Evolutionary conservation across 2,888 invertebrate genomes (phyloP), one percentile per base, ranked within the genome.

Genomic region (Endomychus coccineus): DNA sequence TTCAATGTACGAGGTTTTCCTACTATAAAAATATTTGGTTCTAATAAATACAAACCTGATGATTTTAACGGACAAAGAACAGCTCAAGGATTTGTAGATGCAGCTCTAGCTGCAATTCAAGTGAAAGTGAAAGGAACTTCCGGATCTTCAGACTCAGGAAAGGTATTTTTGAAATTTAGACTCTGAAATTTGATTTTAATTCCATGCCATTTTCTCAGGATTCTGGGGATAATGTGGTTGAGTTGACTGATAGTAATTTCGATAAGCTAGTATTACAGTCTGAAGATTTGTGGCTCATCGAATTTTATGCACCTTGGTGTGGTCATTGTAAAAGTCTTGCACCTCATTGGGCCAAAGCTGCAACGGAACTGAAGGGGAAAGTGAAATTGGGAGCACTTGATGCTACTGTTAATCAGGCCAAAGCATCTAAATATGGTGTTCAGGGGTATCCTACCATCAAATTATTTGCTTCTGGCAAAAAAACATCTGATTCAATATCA

Each of bases 291-390:
- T 97, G 96, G 95, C 68, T 98, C 50, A 92, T 99, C 2, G 96
- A 97, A 68, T 97, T 98, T 74, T 97, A 80, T 67, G 97, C 97
- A 4, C 90, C 90, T 0, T 94, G 94, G 87, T 95, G 94, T 64
- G 92, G 94, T 3, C 94, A 95, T 66, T 95, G 95, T 70, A 96
- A 97, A 70, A 92, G 84, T 61, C 71, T 98, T 34, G 96, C 87
- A 35, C 97, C 97, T 0, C 88, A 95, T 48, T 98, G 96, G 96
- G 87, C 86, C 7, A 80, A 84, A 58, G 98, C 98, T 2, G 97
- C 98, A 11, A 71, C 81, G 30, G 85, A 95, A 62, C 77, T 98
- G 12, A 95, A 92, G 70, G 97, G 96, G 55, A 96, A 96, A 73
- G 86, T 83, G 10, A 97, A 96, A 71, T 63, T 98, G 11, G 98